Percentiles rank a stretch among this genome's conserved stretches.
Evolutionary conservation across 2,797 vertebrate genomes (phyloP).

Genomic region (Alauda arvensis): DNA sequence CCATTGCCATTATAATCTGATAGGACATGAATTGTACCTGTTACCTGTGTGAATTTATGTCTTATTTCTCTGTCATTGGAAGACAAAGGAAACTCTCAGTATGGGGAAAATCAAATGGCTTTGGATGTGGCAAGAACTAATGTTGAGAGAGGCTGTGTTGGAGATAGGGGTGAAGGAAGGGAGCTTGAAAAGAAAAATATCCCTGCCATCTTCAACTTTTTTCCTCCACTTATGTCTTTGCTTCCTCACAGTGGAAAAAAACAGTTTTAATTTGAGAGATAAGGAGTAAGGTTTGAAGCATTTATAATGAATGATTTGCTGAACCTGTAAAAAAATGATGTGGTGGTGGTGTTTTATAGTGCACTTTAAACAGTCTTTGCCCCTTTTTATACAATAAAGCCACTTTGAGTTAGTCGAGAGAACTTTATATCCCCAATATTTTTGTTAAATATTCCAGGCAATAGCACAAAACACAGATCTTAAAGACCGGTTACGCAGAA

Average conservation of each 20-base stretch:
- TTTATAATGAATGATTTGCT: not conserved
- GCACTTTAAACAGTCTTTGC: not conserved
- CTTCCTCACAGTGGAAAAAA: not conserved
- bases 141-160: not conserved
- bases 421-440: slow-evolving; percentile 65
- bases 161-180: not conserved
- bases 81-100: not conserved
- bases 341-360: not conserved
- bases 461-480: slow-evolving; percentile 94
- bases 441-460: slow-evolving; percentile 85
- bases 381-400: slow-evolving; percentile 9
- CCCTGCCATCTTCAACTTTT: not conserved
- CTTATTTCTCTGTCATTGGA: not conserved
- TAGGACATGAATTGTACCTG: not conserved
- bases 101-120: not conserved
- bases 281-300: not conserved
- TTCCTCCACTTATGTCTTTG: not conserved
- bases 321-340: not conserved
- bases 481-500: slow-evolving; percentile 94
- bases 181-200: not conserved
- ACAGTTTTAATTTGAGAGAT: not conserved
- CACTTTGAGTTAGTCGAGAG: slow-evolving; percentile 28
- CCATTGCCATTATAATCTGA: not conserved
- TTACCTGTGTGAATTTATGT: not conserved
- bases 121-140: not conserved